Percentiles rank a stretch among this genome's conserved stretches.
These are phyloP conservation scores for Platycercus adscitus DNA, from an alignment of 2,113 vertebrate species.

Conservation along the genomic window DNA sequence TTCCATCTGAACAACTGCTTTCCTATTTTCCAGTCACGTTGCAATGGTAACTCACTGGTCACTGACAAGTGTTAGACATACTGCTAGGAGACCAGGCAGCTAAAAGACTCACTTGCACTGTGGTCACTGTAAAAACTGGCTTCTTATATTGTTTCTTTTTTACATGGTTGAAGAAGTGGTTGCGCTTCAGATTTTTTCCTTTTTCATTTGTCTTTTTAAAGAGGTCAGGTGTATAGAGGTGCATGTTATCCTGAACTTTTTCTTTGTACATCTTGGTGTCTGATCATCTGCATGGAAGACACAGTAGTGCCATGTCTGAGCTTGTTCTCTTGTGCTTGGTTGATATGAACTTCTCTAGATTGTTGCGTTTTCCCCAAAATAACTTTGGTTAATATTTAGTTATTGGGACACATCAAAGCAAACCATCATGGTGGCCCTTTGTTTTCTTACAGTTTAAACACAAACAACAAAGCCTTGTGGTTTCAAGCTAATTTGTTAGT, in stretches of 20 bases:
- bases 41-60: slow-evolving; percentile 16
- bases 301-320: slow-evolving; percentile 69
- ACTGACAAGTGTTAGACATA: not conserved
- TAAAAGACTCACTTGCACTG: slow-evolving; percentile 64
- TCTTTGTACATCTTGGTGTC: slow-evolving; percentile 75
- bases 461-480: slow-evolving; percentile 67
- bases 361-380: slow-evolving; percentile 58
- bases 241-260: slow-evolving; percentile 75
- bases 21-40: not conserved
- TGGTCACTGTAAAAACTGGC: slow-evolving; percentile 72
- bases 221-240: slow-evolving; percentile 67
- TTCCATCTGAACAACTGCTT: slow-evolving; percentile 2
- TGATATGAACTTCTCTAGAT: slow-evolving; percentile 71
- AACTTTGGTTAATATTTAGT: slow-evolving; percentile 59
- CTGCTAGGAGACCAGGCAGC: slow-evolving; percentile 73
- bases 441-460: slow-evolving; percentile 73
- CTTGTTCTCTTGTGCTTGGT: slow-evolving; percentile 79
- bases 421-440: slow-evolving; percentile 62
- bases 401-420: slow-evolving; percentile 66
- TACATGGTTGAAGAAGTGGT: slow-evolving; percentile 55
- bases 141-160: slow-evolving; percentile 68
- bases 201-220: slow-evolving; percentile 6
- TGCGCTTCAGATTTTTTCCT: slow-evolving; percentile 39
- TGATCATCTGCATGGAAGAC: slow-evolving; percentile 82
- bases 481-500: slow-evolving; percentile 78